Percentiles rank a stretch among this genome's conserved stretches.
Evolutionary conservation across 2,797 vertebrate species (phyloP).

Genomic region (Zalophus californianus): DNA sequence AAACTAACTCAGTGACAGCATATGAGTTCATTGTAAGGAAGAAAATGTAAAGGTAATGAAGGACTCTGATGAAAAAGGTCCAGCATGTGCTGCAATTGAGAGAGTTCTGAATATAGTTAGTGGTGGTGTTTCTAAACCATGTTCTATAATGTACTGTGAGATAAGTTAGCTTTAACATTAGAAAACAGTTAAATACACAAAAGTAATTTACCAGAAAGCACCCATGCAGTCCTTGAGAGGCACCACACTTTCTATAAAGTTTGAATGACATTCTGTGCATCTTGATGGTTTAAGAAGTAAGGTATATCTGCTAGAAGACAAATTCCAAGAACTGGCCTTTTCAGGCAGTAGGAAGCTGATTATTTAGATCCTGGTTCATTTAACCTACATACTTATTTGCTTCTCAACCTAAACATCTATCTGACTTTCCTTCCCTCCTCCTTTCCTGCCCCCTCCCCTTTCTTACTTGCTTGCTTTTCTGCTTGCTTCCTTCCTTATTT

Average conservation of each 20-base stretch:
- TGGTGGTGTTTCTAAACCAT: background rate
- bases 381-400: background rate
- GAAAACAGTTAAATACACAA: background rate
- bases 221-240: background rate
- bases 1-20: background rate
- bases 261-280: background rate
- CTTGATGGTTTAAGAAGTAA: background rate
- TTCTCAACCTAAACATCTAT: background rate
- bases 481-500: background rate
- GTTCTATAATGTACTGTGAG: background rate
- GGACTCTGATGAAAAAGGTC: background rate
- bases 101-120: background rate
- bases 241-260: background rate
- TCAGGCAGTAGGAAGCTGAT: background rate
- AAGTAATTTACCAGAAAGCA: background rate
- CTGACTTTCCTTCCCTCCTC: background rate
- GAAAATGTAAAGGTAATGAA: background rate
- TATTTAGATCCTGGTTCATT: background rate
- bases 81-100: rapidly evolving
- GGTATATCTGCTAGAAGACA: background rate
- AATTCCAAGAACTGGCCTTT: background rate
- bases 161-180: background rate
- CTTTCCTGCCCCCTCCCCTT: background rate
- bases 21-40: background rate
- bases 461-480: background rate